A percentile compares a stretch with the other conserved stretches of the same genome.
These are phyloP conservation scores for Microcebus jonahi DNA, from an alignment of 2,113 vertebrate genomes.

Conservation along the genomic window DNA sequence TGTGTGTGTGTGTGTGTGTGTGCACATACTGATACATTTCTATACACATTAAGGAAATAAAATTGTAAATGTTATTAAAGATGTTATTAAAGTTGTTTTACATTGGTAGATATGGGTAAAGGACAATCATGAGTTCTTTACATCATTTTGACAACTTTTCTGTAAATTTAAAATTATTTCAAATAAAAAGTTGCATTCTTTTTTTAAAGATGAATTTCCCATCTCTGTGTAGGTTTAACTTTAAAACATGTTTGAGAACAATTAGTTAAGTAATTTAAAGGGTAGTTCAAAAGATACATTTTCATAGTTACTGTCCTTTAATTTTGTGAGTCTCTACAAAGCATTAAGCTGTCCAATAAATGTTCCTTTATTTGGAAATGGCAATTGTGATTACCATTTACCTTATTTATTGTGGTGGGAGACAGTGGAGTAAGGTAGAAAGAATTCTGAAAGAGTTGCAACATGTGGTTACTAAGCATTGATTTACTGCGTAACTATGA, in stretches of 20 bases:
- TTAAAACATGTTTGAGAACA: constrained; percentile 44
- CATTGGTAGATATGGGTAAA: background rate
- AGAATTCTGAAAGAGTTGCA: background rate
- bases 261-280: constrained; percentile 20
- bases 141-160: constrained; percentile 9
- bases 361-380: background rate
- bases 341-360: background rate
- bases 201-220: background rate
- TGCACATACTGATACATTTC: background rate
- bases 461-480: background rate
- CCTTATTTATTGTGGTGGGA: background rate
- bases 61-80: background rate
- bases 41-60: background rate
- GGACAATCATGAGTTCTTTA: background rate
- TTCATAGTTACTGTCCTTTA: background rate
- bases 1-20: background rate
- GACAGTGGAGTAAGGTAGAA: background rate
- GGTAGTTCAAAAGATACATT: constrained; percentile 5
- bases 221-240: background rate
- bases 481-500: background rate
- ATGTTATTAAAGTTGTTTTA: background rate
- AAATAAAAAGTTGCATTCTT: background rate
- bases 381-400: background rate
- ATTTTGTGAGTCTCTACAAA: constrained; percentile 2
- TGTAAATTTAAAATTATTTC: background rate